Base-by-base conservation (phyloP, 2,797 vertebrate genomes). In the Serranus cabrilla region DNA sequence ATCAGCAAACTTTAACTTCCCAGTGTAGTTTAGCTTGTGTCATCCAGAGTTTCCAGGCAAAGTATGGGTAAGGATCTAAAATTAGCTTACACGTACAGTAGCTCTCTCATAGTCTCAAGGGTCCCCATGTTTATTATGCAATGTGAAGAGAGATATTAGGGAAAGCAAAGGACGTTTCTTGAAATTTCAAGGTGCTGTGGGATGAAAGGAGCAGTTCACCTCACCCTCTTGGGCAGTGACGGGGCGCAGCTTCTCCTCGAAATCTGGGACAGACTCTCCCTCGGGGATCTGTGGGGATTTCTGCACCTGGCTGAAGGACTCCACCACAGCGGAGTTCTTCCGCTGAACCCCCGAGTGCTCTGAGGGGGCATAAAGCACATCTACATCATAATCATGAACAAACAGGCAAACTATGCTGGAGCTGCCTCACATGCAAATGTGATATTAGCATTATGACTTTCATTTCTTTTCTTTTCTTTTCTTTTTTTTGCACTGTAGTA, bases 251-350 rank as follows among this genome's bases (percentile, higher is more conserved):
- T 93, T 96, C 83, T 91, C 90, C 79, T 92, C 68, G 70, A 94
- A 95, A 87, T 95, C 92, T 71, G 92, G 94, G 85, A 91, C 57
- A 46, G 86, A 88, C 51, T 95, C 81, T 71, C 90, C 93, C 34
- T 81, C 47, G 31, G 93, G 94, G 57, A 94, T 79, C 63, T 87
- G 69, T 16, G 80, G 61, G 69, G 87, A 93, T 57, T 69, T 93
- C 11, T 87, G 82, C 59, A 92, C 79, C 85, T 94, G 81, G 69
- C 72, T 92, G 82, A 92, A 94, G 63, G 84, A 92, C 84, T 94
- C 89, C 66, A 82, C 39, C 2, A 80, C 74, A 60, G 89, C 63
- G 0, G 86, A 95, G 60, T 75, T 86, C 82, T 84, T 94, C 13
- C 37, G 78, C 12, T 81, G 92, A 59, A 71, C 25, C 84, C 80